Conservation (phyloP, 2,113 vertebrate genomes). For the Abramis brama region DNA sequence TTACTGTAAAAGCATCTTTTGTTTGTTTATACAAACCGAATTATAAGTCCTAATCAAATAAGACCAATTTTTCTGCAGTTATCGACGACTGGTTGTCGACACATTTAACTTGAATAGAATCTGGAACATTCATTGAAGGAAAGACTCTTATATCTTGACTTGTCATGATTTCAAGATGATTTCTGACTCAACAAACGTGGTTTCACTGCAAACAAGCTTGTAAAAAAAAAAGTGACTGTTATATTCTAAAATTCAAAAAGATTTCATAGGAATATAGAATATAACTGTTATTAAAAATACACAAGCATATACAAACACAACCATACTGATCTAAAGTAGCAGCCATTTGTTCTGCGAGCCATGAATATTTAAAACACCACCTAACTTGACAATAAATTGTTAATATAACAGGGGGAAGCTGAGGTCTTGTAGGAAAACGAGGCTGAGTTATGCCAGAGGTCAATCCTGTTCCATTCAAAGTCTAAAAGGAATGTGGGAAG, state of each 20-base stretch:
- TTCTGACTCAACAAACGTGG: background rate
- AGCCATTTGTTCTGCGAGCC: conserved; percentile 25
- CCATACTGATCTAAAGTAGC: conserved; percentile 5
- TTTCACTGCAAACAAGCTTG: background rate
- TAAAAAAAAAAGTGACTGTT: background rate
- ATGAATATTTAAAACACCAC: conserved; percentile 30
- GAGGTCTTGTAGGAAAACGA: conserved; percentile 20
- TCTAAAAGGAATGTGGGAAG: conserved; percentile 45
- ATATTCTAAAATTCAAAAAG: background rate
- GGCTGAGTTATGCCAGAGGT: conserved; percentile 31
- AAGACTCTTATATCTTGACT: background rate
- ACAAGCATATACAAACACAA: background rate
- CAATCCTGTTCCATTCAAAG: conserved; percentile 35
- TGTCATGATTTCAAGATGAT: background rate
- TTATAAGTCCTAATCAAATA: background rate
- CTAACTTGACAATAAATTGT: conserved; percentile 49
- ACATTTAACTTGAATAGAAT: background rate
- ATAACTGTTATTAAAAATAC: background rate
- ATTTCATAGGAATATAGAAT: no score
- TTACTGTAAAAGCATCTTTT: background rate
- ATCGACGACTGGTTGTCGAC: background rate
- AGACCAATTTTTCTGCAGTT: background rate
- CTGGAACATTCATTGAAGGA: background rate
- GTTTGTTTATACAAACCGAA: background rate
- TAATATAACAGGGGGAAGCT: conserved; percentile 32